phyloP scores from a whole-genome alignment of 1,140 invertebrate genomes.

The Papilio helenus region DNA sequence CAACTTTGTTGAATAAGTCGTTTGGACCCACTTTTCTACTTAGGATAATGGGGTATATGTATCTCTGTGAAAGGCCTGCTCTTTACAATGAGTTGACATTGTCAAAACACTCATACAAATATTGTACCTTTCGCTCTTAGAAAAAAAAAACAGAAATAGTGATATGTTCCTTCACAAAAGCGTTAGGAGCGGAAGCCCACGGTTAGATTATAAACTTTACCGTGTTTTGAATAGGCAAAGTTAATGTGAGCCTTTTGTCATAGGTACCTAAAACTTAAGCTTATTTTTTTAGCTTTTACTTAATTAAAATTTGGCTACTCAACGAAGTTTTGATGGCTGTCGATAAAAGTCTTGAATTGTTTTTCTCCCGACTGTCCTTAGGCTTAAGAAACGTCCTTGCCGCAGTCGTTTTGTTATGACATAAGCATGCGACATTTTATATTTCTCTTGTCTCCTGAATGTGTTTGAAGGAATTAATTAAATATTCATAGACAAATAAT shows the following conservation, averaged over 20 bases:
- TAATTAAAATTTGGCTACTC: not conserved
- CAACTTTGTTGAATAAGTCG: conserved; percentile 12
- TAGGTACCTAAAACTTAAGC: not conserved
- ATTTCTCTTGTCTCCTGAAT: not conserved
- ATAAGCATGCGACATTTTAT: not conserved
- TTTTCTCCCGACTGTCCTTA: not conserved
- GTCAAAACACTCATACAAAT: not conserved
- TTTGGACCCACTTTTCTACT: not conserved
- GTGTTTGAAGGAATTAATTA: not conserved
- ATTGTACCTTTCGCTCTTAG: no score
- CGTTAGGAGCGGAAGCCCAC: no score
- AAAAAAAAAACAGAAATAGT: no score
- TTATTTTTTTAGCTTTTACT: not conserved
- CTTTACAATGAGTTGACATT: not conserved
- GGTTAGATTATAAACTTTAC: no score
- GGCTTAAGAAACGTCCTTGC: not conserved
- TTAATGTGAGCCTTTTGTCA: not conserved
- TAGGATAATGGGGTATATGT: not conserved
- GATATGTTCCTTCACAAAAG: no score
- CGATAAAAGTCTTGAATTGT: not conserved
- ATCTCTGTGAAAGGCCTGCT: not conserved
- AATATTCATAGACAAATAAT: no score
- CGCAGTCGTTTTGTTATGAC: not conserved
- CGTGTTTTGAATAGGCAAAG: not conserved
- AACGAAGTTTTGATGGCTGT: not conserved